Evolutionary conservation across 2,797 vertebrate genomes (phyloP).

Genomic region (Gadopsis bispinosus): DNA sequence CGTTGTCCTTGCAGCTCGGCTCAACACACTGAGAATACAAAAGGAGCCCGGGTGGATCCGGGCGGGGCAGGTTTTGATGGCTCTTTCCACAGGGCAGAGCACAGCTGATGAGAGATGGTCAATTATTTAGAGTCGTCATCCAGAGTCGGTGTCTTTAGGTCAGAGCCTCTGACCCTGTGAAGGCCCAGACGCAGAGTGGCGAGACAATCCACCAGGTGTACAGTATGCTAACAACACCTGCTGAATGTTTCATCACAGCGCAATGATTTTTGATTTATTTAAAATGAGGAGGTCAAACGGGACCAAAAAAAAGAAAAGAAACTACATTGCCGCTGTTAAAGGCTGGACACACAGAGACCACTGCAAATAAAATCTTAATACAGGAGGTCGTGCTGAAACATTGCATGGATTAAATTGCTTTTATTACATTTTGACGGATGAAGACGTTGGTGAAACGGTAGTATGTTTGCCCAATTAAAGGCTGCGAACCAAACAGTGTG

Average conservation of each 20-base stretch:
- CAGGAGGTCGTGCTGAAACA: too few species aligned
- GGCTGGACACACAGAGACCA: background rate
- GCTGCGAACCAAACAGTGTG: too few species aligned
- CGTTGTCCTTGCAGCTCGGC: conserved; percentile 34
- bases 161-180: conserved; percentile 19
- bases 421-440: too few species aligned
- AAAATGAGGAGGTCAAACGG: conserved; percentile 11
- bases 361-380: background rate
- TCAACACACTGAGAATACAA: conserved; percentile 21
- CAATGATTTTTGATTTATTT: conserved; percentile 50
- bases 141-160: conserved; percentile 37
- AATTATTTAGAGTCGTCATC: conserved; percentile 67
- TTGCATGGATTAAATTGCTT: too few species aligned
- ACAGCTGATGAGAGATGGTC: conserved; percentile 39
- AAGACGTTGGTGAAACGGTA: background rate
- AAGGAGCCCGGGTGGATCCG: conserved; percentile 3
- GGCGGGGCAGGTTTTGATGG: conserved; percentile 1
- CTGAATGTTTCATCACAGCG: conserved; percentile 59
- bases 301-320: conserved; percentile 16
- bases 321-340: background rate
- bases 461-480: background rate
- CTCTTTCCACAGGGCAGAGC: conserved; percentile 17
- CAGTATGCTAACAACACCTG: conserved; percentile 20
- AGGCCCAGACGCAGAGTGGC: background rate
- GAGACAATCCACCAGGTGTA: conserved; percentile 5